Evolutionary conservation across 2,113 vertebrate genomes (phyloP), one percentile per base, ranked within the genome.

Genomic region (Helogale parvula): DNA sequence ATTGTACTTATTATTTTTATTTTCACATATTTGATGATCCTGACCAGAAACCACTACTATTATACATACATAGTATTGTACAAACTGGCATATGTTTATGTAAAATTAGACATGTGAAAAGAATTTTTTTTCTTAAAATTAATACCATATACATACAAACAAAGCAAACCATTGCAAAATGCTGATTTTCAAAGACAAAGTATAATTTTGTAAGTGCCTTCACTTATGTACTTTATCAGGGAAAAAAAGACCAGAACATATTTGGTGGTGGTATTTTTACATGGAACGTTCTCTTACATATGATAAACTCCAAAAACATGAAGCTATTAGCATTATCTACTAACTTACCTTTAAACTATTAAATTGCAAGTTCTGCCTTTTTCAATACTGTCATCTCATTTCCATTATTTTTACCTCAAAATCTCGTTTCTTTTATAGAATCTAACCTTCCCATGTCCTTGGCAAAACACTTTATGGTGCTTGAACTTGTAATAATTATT

Each of bases 371-470:
- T 97, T 98, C 97, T 98, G 93, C 86, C 95, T 97, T 98, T 95
- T 98, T 97, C 94, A 98, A 89, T 97, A 98, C 94, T 54, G 52
- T 98, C 96, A 98, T 96, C 90, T 97, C 93, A 97, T 98, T 86
- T 97, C 95, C 98, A 94, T 98, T 98, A 97, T 97, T 98, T 98
- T 98, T 97, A 98, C 97, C 96, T 98, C 97, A 72, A 98, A 96
- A 98, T 89, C 96, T 98, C 98, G 97, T 98, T 98, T 98, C 97
- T 98, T 98, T 99, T 98, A 98, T 98, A 97, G 87, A 65, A 96
- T 96, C 96, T 98, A 98, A 98, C 97, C 95, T 98, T 96, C 95
- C 93, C 96, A 93, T 98, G 96, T 98, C 97, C 97, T 98, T 98
- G 96, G 94, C 94, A 97, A 95, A 98, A 95, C 84, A 97, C 89